Conservation (phyloP, 2,113 vertebrate species). For the Hiodon alosoides region DNA sequence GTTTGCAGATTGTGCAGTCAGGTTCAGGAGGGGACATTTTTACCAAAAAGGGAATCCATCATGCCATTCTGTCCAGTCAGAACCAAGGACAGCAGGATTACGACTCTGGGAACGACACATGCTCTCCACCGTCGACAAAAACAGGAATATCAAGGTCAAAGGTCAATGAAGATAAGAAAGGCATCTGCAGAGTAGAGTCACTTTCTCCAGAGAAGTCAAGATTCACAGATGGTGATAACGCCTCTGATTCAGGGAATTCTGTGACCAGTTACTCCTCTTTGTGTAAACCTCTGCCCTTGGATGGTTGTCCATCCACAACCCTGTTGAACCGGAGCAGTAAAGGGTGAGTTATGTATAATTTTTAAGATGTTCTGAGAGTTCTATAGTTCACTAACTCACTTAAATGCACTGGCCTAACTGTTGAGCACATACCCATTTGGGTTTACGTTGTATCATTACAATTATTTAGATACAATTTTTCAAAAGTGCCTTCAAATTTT, state of each 20-base stretch:
- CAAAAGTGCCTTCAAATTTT: neutral
- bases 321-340: conserved; percentile 42
- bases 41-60: conserved; percentile 67
- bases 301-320: conserved; percentile 54
- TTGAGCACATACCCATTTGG: no score
- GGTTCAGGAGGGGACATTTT: conserved; percentile 68
- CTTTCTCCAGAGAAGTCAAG: conserved; percentile 66
- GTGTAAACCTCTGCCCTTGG: conserved; percentile 67
- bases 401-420: no score
- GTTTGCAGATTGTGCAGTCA: conserved; percentile 83
- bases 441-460: neutral
- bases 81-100: conserved; percentile 77
- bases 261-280: conserved; percentile 87
- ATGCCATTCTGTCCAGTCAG: conserved; percentile 56
- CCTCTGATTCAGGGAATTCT: conserved; percentile 94
- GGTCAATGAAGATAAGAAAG: conserved; percentile 61
- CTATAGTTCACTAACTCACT: no score
- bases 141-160: conserved; percentile 70
- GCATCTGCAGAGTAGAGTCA: conserved; percentile 32
- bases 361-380: neutral
- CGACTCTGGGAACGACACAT: conserved; percentile 95
- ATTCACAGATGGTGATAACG: conserved; percentile 70
- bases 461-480: neutral
- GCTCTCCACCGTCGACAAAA: conserved; percentile 86
- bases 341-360: conserved; percentile 43